A percentile compares a stretch with the other conserved stretches of the same genome.
Conservation (phyloP, 30 jellyfish, hydroid and myxozoan genomes). For the Nemopilema nomurai region DNA sequence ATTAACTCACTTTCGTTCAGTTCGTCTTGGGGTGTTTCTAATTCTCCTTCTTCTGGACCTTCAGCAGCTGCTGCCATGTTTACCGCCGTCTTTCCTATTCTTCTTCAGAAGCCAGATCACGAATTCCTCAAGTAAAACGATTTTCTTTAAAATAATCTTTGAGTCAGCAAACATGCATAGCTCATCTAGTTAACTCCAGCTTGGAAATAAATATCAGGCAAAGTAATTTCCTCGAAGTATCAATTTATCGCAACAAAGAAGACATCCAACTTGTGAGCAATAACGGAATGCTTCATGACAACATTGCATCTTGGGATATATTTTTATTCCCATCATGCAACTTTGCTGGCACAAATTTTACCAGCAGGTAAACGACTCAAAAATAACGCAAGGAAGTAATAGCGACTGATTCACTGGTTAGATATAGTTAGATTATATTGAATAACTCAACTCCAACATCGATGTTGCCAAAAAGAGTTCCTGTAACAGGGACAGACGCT, state of each 20-base stretch:
- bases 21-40: constrained; percentile 73
- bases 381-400: too few species aligned
- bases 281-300: not conserved
- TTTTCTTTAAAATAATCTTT: not conserved
- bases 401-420: too few species aligned
- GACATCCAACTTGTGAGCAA: not conserved
- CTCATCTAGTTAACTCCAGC: not conserved
- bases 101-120: not conserved
- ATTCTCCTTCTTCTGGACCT: constrained; percentile 79
- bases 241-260: not conserved
- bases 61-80: constrained; percentile 62
- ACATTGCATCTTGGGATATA: not conserved
- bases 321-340: not conserved
- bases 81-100: not conserved
- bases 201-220: not conserved
- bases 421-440: too few species aligned
- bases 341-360: too few species aligned
- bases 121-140: not conserved
- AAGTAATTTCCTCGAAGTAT: not conserved
- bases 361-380: too few species aligned
- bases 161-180: not conserved
- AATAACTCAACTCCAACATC: too few species aligned
- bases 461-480: too few species aligned
- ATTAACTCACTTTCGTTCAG: constrained; percentile 69
- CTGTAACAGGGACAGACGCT: too few species aligned